These are phyloP conservation scores for Avahi laniger DNA, from an alignment of 2,797 vertebrate genomes.

Conservation along the genomic window DNA sequence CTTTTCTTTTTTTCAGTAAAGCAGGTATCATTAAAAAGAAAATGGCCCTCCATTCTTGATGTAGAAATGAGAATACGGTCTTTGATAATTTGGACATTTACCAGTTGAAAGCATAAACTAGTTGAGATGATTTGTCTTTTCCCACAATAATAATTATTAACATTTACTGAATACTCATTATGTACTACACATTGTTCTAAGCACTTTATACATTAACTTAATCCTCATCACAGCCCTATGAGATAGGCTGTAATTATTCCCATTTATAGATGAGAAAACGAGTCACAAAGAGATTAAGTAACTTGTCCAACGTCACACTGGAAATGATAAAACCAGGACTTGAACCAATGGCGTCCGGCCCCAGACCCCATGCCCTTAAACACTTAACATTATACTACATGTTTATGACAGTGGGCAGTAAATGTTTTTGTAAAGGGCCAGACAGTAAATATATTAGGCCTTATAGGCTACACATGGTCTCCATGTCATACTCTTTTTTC, in stretches of 20 bases:
- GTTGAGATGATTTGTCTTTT: neutral
- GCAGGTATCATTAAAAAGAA: neutral
- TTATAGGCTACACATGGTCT: neutral
- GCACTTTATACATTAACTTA: slow-evolving; percentile 28
- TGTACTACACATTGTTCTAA: slow-evolving; percentile 15
- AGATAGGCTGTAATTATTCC: slow-evolving; percentile 8
- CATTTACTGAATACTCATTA: neutral
- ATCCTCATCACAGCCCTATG: neutral
- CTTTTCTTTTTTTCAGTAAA: neutral
- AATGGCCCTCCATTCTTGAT: neutral
- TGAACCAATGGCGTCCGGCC: neutral
- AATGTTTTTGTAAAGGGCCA: neutral
- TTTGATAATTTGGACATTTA: neutral
- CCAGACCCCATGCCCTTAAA: neutral
- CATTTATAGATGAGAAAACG: slow-evolving; percentile 21
- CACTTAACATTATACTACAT: neutral
- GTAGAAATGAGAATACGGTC: neutral
- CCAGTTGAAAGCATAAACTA: neutral
- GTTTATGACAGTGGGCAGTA: neutral
- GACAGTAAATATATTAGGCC: neutral
- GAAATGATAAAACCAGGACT: neutral
- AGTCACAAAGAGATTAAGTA: slow-evolving; percentile 40
- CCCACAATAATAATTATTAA: neutral
- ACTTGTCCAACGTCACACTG: slow-evolving; percentile 14
- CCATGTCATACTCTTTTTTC: neutral